Base-by-base conservation (phyloP, 1,140 invertebrate genomes). In the Drosophila yakuba region DNA sequence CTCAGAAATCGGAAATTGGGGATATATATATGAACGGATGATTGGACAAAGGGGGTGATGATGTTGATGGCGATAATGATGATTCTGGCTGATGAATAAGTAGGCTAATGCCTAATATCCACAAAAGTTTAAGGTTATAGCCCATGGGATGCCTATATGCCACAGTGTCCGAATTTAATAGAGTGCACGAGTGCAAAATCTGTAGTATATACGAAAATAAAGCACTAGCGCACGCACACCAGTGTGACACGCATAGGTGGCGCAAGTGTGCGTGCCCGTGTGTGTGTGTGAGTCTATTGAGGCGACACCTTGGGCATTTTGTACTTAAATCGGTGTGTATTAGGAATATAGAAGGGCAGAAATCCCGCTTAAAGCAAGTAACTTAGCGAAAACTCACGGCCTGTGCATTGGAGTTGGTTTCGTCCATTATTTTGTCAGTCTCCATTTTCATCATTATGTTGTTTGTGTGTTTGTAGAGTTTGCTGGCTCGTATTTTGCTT, bases 381-480 rank as follows among this genome's bases (percentile, higher is more conserved):
- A 20, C 4, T 55, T 20, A 20, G 36, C 41, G 58, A 61, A 43
- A 61, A 91, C 90, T 91, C 88, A 91, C 90, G 55, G 90, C 79
- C 77, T 92, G 91, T 73, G 91, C 90, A 86, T 92, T 92, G 57
- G 91, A 92, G 85, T 93, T 93, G 72, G 92, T 90, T 68, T 93
- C 93, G 77, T 93, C 93, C 86, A 93, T 93, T 75, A 93, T 92
- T 92, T 93, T 93, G 90, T 93, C 93, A 91, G 93, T 93, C 92
- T 93, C 93, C 93, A 93, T 93, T 93, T 93, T 93, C 83, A 93
- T 91, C 91, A 92, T 92, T 85, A 78, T 91, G 74, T 80, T 91
- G 58, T 73, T 84, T 76, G 52, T 81, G 57, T 66, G 75, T 74
- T 90, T 90, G 59, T 79, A 77, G 54, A 73, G 72, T 80, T 78